Percentiles rank a stretch among this genome's conserved stretches.
Conservation (phyloP, 2,888 invertebrate genomes). For the Chrysotoxum bicinctum region DNA sequence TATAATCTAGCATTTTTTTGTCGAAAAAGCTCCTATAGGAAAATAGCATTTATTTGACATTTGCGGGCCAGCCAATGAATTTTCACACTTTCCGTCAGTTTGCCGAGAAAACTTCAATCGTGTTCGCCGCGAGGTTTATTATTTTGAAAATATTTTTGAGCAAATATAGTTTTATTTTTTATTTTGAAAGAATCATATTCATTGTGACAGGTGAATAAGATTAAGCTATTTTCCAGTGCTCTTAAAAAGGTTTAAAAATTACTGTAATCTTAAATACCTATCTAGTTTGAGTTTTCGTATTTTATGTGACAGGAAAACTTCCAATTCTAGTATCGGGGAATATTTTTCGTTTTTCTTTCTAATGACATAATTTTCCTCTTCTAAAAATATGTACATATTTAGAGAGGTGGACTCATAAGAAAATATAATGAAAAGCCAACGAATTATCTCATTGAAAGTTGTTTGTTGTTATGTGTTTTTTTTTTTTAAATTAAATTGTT, state of each 20-base stretch:
- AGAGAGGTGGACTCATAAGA: constrained; percentile 14
- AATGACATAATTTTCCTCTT: constrained; percentile 65
- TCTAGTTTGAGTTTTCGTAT: neutral
- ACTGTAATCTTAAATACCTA: neutral
- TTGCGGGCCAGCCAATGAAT: constrained; percentile 33
- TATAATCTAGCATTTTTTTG: constrained; percentile 4
- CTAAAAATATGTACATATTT: constrained; percentile 60
- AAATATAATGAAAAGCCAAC: constrained; percentile 2
- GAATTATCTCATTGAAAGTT: neutral
- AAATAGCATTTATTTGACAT: constrained; percentile 52
- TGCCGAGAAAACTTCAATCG: constrained; percentile 61
- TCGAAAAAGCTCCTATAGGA: constrained; percentile 35
- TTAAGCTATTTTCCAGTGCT: neutral
- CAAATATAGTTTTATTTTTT: neutral
- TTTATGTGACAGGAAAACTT: neutral
- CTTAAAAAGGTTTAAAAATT: neutral
- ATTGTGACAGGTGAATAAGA: constrained; percentile 33
- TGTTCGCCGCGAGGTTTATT: constrained; percentile 35
- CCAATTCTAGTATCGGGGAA: constrained; percentile 1
- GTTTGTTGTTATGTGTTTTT: constrained; percentile 11
- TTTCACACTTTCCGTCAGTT: constrained; percentile 63
- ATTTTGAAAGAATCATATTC: neutral
- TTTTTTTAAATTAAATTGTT: constrained; percentile 38
- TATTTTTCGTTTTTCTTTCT: neutral
- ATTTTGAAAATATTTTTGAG: constrained; percentile 27